Evolutionary conservation across 2,888 invertebrate species (phyloP).

Genomic region (Hydraecia micacea): DNA sequence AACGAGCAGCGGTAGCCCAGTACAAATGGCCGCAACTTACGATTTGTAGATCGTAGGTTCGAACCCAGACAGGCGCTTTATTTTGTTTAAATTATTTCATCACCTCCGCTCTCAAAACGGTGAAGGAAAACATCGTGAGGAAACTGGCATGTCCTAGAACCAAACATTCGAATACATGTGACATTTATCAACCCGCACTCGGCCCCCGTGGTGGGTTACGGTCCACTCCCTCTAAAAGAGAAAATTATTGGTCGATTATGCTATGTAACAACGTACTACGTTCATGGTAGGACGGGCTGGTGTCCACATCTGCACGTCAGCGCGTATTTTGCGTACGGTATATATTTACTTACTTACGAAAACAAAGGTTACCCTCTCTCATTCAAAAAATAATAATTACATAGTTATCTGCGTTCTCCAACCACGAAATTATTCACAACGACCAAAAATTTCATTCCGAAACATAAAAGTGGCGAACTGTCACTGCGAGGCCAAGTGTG

Average conservation of each 20-base stretch:
- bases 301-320: not conserved
- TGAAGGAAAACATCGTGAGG: too few relatives aligned
- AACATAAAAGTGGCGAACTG: slow-evolving; percentile 24
- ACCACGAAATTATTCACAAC: not conserved
- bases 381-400: not conserved
- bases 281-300: not conserved
- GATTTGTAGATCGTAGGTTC: not conserved
- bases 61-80: not conserved
- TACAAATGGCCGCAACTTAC: not conserved
- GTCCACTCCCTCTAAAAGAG: not conserved
- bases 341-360: not conserved
- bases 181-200: not conserved
- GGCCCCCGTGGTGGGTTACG: too few relatives aligned
- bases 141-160: too few relatives aligned
- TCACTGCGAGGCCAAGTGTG: slow-evolving; percentile 53
- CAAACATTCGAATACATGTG: not conserved
- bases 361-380: not conserved
- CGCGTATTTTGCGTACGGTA: not conserved
- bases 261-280: too few relatives aligned
- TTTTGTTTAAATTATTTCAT: not conserved
- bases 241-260: too few relatives aligned
- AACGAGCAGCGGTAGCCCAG: not conserved
- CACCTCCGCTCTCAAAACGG: too few relatives aligned
- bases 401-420: too few relatives aligned
- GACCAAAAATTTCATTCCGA: slow-evolving; percentile 14